Evolutionary conservation across 1,140 invertebrate species (phyloP).

Genomic region (Asobara japonica): DNA sequence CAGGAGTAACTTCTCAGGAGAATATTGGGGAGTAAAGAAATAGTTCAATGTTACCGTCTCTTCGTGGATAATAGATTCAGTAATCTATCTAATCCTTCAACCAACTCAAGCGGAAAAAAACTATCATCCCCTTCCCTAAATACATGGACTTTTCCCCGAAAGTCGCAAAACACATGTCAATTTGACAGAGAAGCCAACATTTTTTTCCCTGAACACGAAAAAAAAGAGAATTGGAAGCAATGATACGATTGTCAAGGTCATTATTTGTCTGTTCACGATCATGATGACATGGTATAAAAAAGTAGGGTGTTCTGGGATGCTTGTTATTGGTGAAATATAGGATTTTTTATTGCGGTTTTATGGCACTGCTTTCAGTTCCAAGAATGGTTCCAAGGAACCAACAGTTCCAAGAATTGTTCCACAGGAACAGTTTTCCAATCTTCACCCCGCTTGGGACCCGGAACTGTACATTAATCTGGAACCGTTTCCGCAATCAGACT

Average conservation of each 20-base stretch:
- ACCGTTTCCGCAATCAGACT: too few species aligned
- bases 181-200: slow-evolving; percentile 19
- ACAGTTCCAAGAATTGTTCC: too few species aligned
- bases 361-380: too few species aligned
- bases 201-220: slow-evolving; percentile 33
- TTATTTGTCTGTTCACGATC: background rate
- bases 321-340: too few species aligned
- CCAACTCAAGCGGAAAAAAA: slow-evolving; percentile 56
- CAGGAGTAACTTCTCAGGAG: slow-evolving; percentile 11
- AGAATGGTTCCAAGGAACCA: too few species aligned
- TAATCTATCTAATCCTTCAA: slow-evolving; percentile 65
- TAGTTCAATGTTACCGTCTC: slow-evolving; percentile 1
- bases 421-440: too few species aligned
- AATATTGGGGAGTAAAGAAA: background rate
- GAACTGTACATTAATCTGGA: too few species aligned
- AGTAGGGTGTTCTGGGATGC: too few species aligned
- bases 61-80: slow-evolving; percentile 43
- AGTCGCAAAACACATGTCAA: slow-evolving; percentile 38
- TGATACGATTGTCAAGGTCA: slow-evolving; percentile 5
- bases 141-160: slow-evolving; percentile 42
- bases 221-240: slow-evolving; percentile 46
- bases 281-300: slow-evolving; percentile 10
- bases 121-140: slow-evolving; percentile 35
- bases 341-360: too few species aligned
- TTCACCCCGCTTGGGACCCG: too few species aligned